Evolutionary conservation across 2,888 invertebrate genomes (phyloP).

Genomic region (Diachrysia chrysitis): DNA sequence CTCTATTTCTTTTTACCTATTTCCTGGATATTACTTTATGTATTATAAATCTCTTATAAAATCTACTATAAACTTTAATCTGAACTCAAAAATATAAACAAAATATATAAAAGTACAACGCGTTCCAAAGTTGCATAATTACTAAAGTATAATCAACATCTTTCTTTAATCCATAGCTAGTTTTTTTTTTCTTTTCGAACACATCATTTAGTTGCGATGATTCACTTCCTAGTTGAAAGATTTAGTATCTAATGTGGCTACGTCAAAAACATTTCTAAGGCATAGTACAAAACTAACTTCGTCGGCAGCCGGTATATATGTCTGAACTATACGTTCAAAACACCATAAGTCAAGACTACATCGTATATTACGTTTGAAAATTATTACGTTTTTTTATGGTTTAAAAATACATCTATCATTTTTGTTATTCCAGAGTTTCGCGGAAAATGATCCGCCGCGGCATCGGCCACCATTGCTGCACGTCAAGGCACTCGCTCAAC

Average conservation of each 20-base stretch:
- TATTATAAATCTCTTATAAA: too few relatives aligned
- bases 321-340: conserved; percentile 37
- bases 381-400: conserved; percentile 45
- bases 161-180: too few relatives aligned
- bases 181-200: not conserved
- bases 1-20: too few relatives aligned
- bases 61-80: not conserved
- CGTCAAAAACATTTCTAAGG: not conserved
- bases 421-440: conserved; percentile 73
- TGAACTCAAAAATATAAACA: too few relatives aligned
- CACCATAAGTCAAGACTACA: conserved; percentile 43
- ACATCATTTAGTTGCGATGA: not conserved
- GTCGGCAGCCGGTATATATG: conserved; percentile 25
- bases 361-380: conserved; percentile 42
- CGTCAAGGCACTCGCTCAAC: conserved; percentile 72
- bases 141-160: too few relatives aligned
- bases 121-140: too few relatives aligned
- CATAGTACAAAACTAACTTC: not conserved
- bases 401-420: conserved; percentile 49
- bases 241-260: not conserved
- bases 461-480: conserved; percentile 77
- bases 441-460: conserved; percentile 73
- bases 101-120: too few relatives aligned
- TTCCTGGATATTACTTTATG: too few relatives aligned
- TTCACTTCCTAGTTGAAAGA: not conserved